Evolutionary conservation across 1,140 invertebrate genomes (phyloP).

Genomic region (Oryctes rhinoceros): DNA sequence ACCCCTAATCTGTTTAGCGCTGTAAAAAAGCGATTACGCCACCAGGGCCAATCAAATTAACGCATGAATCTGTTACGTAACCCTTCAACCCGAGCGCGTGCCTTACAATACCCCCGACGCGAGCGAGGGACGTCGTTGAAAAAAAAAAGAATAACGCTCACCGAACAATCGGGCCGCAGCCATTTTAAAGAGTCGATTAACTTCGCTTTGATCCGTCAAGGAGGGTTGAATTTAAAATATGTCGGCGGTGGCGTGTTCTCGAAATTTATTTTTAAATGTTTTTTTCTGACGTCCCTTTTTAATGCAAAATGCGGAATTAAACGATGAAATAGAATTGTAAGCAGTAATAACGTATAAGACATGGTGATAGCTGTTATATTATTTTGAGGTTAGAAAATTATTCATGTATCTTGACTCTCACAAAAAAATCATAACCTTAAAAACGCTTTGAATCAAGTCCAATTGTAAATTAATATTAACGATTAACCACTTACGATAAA

Average conservation of each 20-base stretch:
- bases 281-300: too few species aligned
- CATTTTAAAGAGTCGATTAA: slow-evolving; percentile 4
- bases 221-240: slow-evolving; percentile 18
- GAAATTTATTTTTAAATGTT: not conserved
- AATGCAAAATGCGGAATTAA: too few species aligned
- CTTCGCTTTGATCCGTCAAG: not conserved
- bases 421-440: too few species aligned
- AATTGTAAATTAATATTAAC: too few species aligned
- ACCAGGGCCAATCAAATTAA: slow-evolving; percentile 21
- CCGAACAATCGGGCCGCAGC: not conserved
- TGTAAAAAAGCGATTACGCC: slow-evolving; percentile 14
- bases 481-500: too few species aligned
- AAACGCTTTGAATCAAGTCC: too few species aligned
- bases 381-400: too few species aligned
- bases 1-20: slow-evolving; percentile 13
- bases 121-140: not conserved
- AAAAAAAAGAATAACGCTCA: not conserved
- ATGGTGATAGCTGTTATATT: too few species aligned
- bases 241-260: not conserved
- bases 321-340: too few species aligned
- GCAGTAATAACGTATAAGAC: too few species aligned
- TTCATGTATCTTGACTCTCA: too few species aligned
- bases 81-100: not conserved
- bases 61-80: not conserved
- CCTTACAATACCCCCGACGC: not conserved